Percentiles rank a stretch among this genome's conserved stretches.
These are phyloP conservation scores for Psilopsiagon aymara DNA, from an alignment of 2,113 vertebrate species.

Conservation along the genomic window DNA sequence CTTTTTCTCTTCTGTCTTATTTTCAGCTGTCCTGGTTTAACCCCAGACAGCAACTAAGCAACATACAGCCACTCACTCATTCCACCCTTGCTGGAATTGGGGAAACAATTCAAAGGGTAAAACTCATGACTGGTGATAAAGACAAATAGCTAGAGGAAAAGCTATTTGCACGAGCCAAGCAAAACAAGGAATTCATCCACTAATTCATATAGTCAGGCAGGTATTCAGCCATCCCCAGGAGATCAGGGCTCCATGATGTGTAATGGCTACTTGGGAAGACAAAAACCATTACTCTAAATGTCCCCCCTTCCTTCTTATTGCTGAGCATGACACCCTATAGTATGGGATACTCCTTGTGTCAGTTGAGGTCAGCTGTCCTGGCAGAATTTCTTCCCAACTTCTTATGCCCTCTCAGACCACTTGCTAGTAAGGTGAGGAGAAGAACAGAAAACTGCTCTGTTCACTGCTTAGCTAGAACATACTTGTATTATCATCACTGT, in stretches of 20 bases:
- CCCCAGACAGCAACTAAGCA: not conserved
- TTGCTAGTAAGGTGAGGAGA: too few relatives aligned
- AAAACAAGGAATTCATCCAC: not conserved
- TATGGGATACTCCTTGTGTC: not conserved
- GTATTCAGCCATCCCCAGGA: too few relatives aligned
- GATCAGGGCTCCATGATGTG: not conserved
- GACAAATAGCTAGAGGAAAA: not conserved
- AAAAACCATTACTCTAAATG: not conserved
- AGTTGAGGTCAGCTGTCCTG: not conserved
- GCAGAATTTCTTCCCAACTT: not conserved
- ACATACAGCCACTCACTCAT: too few relatives aligned
- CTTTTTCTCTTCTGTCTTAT: not conserved
- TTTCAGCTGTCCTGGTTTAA: not conserved
- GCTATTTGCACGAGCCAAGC: not conserved
- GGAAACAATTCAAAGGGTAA: not conserved
- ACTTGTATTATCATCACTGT: not conserved
- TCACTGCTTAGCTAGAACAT: not conserved
- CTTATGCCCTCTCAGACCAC: not conserved
- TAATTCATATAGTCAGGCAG: not conserved
- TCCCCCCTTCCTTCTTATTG: not conserved
- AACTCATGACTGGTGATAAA: not conserved
- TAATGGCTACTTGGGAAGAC: not conserved
- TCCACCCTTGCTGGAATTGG: not conserved
- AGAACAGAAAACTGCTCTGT: not conserved
- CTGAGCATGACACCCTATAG: not conserved